phyloP scores from a whole-genome alignment of 2,113 vertebrate genomes.

The Salvelinus namaycush region DNA sequence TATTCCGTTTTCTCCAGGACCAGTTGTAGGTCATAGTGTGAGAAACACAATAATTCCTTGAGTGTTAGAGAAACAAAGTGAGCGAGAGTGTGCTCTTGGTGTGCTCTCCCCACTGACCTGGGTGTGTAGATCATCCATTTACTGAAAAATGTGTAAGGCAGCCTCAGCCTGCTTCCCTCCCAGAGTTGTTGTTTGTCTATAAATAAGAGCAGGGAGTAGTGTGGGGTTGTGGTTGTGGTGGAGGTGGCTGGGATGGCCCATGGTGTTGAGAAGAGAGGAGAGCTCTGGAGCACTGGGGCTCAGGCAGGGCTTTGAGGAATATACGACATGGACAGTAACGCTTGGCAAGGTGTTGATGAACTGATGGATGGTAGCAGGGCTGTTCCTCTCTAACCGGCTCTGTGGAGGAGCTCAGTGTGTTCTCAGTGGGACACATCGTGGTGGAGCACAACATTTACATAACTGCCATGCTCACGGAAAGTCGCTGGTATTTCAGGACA shows the following conservation, averaged over 20 bases:
- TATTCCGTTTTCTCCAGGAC: neutral
- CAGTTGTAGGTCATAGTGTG: neutral
- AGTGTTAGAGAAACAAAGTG: neutral
- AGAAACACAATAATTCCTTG: conserved; percentile 9
- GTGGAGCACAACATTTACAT: conserved; percentile 3
- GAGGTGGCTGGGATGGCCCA: neutral
- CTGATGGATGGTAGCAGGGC: neutral
- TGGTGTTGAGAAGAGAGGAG: conserved; percentile 16
- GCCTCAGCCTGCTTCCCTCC: neutral
- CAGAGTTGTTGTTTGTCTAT: conserved; percentile 10
- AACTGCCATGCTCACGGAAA: neutral
- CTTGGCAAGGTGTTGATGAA: conserved; percentile 45
- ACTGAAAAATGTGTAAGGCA: conserved; percentile 13
- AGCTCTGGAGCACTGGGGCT: conserved; percentile 32
- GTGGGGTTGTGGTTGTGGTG: neutral
- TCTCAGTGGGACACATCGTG: neutral
- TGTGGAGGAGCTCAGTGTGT: neutral
- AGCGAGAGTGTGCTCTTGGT: neutral
- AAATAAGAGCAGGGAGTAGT: conserved; percentile 17
- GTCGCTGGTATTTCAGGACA: neutral
- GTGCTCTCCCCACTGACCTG: conserved; percentile 10
- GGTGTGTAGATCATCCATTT: conserved; percentile 18
- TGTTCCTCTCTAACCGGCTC: conserved; percentile 11
- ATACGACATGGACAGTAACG: conserved; percentile 27
- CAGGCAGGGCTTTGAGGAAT: conserved; percentile 19